Evolutionary conservation across 2,113 vertebrate genomes (phyloP).

Genomic region (Lonchura striata): DNA sequence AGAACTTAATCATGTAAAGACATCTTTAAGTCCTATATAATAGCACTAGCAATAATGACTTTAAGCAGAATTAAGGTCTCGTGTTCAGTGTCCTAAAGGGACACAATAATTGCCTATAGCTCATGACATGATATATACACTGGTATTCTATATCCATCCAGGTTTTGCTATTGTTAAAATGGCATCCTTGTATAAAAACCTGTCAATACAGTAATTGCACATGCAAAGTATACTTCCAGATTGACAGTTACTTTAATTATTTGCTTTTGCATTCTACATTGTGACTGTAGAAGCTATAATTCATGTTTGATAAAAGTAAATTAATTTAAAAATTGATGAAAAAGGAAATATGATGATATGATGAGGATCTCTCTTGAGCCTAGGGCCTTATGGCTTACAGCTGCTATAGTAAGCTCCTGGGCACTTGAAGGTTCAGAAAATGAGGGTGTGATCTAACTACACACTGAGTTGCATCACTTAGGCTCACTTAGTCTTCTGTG

Average conservation of each 20-base stretch:
- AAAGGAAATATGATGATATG: not conserved
- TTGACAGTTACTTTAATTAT: not conserved
- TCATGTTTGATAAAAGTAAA: not conserved
- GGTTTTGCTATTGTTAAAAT: not conserved
- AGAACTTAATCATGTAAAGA: conserved; percentile 42
- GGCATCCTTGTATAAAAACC: not conserved
- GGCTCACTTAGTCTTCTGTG: not conserved
- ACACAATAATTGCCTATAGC: not conserved
- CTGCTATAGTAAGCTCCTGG: not conserved
- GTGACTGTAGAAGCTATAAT: not conserved
- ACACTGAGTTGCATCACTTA: not conserved
- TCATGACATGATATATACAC: not conserved
- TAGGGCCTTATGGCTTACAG: not conserved
- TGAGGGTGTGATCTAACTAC: not conserved
- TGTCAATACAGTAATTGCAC: not conserved
- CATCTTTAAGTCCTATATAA: conserved; percentile 13
- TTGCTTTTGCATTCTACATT: not conserved
- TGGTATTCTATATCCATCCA: not conserved
- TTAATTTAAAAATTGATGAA: not conserved
- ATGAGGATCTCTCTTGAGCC: not conserved
- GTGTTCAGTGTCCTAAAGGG: not conserved
- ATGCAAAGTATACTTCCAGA: not conserved
- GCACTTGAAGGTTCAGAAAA: not conserved
- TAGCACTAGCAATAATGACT: not conserved
- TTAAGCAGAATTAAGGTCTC: not conserved